Conservation (phyloP, 1,140 invertebrate species). For the Octopus bimaculoides region DNA sequence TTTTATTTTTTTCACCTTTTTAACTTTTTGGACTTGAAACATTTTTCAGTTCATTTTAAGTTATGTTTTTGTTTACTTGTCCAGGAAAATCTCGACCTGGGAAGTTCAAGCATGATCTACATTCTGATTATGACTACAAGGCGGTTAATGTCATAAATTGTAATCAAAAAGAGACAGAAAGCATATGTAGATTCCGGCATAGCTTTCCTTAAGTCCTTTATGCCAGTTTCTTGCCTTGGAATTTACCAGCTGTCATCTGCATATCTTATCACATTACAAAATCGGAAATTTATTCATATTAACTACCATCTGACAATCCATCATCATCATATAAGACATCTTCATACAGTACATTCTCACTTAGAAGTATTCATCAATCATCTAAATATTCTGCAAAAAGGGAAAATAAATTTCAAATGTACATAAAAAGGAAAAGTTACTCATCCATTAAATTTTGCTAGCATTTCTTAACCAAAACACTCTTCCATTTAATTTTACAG, state of each 20-base stretch:
- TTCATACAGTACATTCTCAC: no score
- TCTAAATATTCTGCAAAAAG: no score
- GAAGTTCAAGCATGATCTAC: conserved; percentile 6
- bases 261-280: not conserved
- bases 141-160: not conserved
- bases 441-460: no score
- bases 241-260: not conserved
- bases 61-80: conserved; percentile 11
- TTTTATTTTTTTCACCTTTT: no score
- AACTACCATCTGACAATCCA: no score
- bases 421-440: no score
- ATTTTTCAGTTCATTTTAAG: conserved; percentile 7
- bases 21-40: not conserved
- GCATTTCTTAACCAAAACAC: no score
- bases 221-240: conserved; percentile 9
- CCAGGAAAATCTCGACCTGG: conserved; percentile 10
- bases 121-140: conserved; percentile 10
- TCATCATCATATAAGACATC: no score
- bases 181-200: not conserved
- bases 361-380: no score
- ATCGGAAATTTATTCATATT: no score
- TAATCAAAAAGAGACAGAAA: not conserved
- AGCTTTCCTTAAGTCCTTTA: not conserved
- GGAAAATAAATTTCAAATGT: no score
- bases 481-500: no score